Evolutionary conservation across 2,113 vertebrate genomes (phyloP), one percentile per base, ranked within the genome.

Genomic region (Muntiacus reevesi): DNA sequence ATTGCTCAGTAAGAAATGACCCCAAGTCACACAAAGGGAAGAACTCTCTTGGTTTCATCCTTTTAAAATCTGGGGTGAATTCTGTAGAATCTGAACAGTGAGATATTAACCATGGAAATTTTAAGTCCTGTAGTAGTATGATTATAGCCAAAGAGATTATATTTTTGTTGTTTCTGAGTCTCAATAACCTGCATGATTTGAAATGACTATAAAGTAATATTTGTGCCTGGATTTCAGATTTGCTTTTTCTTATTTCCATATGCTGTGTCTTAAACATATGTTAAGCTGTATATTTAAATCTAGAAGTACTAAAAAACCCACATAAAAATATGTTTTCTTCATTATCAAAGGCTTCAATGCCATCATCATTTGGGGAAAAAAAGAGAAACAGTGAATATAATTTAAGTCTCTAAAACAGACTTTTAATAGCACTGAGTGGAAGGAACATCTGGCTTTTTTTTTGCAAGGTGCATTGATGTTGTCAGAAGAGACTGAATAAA

Each of bases 201-300:
- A 95, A 89, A 89, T 87, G 71, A 97, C 91, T 84, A 71, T 96
- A 64, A 96, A 95, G 82, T 87, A 97, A 81, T 97, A 95, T 76
- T 98, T 96, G 95, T 98, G 94, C 78, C 98, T 98, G 95, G 95
- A 98, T 98, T 98, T 98, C 97, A 97, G 95, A 98, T 97, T 98
- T 97, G 94, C 98, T 98, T 98, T 98, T 98, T 97, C 98, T 95
- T 98, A 97, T 97, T 98, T 98, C 98, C 98, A 97, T 99, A 99
- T 99, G 98, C 94, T 98, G 97, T 92, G 67, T 98, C 98, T 97
- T 98, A 98, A 99, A 96, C 98, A 98, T 99, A 99, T 98, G 99
- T 98, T 98, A 96, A 89, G 62, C 91, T 98, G 97, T 98, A 95
- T 98, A 99, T 98, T 98, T 98, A 98, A 99, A 99, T 97, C 97